Evolutionary conservation across 2,113 vertebrate genomes (phyloP).

Genomic region (Paracanthobrama guichenoti): DNA sequence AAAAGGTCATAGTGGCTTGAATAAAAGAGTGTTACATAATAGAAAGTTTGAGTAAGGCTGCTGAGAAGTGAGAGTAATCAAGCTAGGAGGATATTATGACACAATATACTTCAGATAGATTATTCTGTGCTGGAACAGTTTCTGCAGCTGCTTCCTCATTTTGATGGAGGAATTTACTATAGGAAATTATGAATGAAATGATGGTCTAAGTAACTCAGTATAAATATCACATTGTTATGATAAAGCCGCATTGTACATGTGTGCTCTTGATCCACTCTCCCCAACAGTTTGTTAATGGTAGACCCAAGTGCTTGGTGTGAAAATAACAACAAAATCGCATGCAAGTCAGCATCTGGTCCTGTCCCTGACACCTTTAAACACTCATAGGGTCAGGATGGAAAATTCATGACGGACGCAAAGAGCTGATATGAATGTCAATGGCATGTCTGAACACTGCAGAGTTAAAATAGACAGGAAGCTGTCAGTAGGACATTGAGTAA

Average conservation of each 20-base stretch:
- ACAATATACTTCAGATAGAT: not conserved
- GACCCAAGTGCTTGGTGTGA: not conserved
- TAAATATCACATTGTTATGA: no score
- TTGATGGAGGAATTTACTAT: not conserved
- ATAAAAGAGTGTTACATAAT: not conserved
- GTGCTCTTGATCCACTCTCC: no score
- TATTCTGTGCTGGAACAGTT: not conserved
- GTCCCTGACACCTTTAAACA: not conserved
- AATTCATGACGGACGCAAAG: conserved; percentile 21
- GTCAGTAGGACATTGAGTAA: conserved; percentile 10
- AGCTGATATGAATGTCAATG: conserved; percentile 3
- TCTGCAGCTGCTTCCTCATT: not conserved
- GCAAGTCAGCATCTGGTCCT: not conserved
- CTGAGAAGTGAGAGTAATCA: not conserved
- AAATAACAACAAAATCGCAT: conserved; percentile 22
- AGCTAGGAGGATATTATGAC: not conserved
- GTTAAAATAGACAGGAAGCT: conserved; percentile 39
- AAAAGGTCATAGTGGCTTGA: not conserved
- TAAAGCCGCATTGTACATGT: no score
- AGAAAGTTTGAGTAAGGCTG: not conserved
- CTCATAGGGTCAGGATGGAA: conserved; percentile 6
- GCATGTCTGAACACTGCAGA: conserved; percentile 13
- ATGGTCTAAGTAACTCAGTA: not conserved
- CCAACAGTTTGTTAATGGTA: not conserved
- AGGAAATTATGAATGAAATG: not conserved